A percentile compares a stretch with the other conserved stretches of the same genome.
These are phyloP conservation scores for Passer domesticus DNA, from an alignment of 2,113 vertebrate species.

Conservation along the genomic window DNA sequence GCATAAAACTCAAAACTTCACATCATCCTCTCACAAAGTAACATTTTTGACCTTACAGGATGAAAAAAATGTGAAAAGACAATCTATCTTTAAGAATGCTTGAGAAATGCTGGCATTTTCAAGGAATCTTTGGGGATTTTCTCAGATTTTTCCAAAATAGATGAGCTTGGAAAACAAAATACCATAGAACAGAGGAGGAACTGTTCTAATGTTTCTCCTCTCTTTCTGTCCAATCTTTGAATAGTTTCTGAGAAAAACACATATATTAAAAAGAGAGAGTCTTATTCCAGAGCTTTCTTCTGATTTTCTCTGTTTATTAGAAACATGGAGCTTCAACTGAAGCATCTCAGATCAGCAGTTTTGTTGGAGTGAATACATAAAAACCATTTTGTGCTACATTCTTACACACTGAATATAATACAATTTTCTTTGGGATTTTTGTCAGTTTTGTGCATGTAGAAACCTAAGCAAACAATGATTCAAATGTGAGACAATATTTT, in stretches of 20 bases:
- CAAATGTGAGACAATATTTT: neutral
- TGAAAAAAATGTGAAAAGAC: neutral
- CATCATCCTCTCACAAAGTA: neutral
- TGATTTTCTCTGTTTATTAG: neutral
- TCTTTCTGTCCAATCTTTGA: neutral
- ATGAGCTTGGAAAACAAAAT: neutral
- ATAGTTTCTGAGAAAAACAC: neutral
- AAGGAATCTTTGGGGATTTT: neutral
- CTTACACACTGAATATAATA: neutral
- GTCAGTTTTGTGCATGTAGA: neutral
- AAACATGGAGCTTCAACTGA: neutral
- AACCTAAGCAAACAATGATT: neutral
- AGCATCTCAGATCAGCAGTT: neutral
- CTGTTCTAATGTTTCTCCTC: neutral
- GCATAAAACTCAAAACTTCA: neutral
- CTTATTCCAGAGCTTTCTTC: neutral
- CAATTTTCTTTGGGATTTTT: neutral
- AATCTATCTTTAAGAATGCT: neutral
- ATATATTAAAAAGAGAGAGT: neutral
- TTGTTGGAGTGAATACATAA: neutral
- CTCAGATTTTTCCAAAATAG: neutral
- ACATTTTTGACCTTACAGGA: neutral
- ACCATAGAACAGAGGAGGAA: neutral
- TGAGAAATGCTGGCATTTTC: neutral
- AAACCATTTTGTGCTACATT: neutral